Base-by-base conservation (phyloP, 64 coral and sea anemone genomes). In the Acropora tenuis region DNA sequence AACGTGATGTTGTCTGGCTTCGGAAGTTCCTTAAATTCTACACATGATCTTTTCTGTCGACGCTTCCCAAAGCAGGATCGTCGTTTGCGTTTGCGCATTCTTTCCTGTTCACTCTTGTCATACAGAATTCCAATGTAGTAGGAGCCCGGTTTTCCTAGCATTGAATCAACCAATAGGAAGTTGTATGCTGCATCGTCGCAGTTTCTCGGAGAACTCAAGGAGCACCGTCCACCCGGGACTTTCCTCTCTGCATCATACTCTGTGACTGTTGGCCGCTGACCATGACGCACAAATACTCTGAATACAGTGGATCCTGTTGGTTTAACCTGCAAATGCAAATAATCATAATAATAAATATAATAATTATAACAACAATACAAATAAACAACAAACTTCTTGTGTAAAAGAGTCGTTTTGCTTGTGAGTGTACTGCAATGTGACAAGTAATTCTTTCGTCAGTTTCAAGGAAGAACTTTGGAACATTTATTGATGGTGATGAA, bases 11-110 rank as follows among this genome's bases (percentile, higher is more conserved):
- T 30, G 30, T 30, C 30, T 30, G 30, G 30, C 30, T 30, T 30
- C 30, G 30, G 30, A 30, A 30, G 30, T 30, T 30, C 30, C 30
- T 30, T 30, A 17, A 91, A 82, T 76, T 96, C 87, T 18, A 90
- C 91, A 19, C 94, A 96, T 7, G 90, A 96, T 12, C 94, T 86
- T 66, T 83, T 84, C 5, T 93, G 87, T 3, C 94, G 94, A 48
- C 90, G 88, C 3, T 74, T 42, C 66, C 68, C 76, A 19, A 60
- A 65, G 17, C 91, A 96, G 0, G 91, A 93, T 3, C 95, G 91
- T 83, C 74, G 93, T 50, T 77, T 87, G 40, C 30, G 30, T 30
- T 30, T 30, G 30, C 95, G 92, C 40, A 66, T 88, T 87, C 87
- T 74, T 6, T n/a, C 6, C 6, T 76, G 48, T 6, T 82, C 43